Evolutionary conservation across 2,113 vertebrate species (phyloP).

Genomic region (Erpornis zantholeuca): DNA sequence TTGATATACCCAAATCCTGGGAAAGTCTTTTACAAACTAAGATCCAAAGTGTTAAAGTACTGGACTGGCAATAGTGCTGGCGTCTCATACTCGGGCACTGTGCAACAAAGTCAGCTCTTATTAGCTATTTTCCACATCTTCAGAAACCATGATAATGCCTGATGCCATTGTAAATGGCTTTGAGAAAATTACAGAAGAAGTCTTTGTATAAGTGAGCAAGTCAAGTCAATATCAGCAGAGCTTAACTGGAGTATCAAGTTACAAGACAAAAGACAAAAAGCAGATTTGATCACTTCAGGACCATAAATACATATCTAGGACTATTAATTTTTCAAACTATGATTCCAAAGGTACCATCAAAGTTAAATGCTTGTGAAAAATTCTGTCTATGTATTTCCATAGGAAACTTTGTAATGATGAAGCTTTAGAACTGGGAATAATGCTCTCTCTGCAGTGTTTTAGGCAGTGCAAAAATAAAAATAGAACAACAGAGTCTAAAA

Average conservation of each 20-base stretch:
- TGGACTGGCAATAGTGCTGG: neutral
- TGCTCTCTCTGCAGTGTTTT: neutral
- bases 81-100: neutral
- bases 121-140: neutral
- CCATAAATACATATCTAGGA: neutral
- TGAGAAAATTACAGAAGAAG: neutral
- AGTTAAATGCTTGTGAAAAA: neutral
- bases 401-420: neutral
- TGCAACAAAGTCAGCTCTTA: neutral
- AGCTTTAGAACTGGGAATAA: neutral
- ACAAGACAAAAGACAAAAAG: neutral
- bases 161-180: neutral
- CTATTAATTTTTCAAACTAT: neutral
- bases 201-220: neutral
- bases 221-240: neutral
- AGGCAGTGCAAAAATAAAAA: neutral
- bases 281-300: neutral
- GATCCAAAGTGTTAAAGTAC: neutral
- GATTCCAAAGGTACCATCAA: neutral
- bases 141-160: neutral
- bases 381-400: neutral
- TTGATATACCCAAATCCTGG: neutral
- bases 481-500: neutral
- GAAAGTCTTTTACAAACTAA: neutral
- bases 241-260: neutral